phyloP scores from a whole-genome alignment of 2,797 vertebrate species.

The Gymnothorax reevesii region DNA sequence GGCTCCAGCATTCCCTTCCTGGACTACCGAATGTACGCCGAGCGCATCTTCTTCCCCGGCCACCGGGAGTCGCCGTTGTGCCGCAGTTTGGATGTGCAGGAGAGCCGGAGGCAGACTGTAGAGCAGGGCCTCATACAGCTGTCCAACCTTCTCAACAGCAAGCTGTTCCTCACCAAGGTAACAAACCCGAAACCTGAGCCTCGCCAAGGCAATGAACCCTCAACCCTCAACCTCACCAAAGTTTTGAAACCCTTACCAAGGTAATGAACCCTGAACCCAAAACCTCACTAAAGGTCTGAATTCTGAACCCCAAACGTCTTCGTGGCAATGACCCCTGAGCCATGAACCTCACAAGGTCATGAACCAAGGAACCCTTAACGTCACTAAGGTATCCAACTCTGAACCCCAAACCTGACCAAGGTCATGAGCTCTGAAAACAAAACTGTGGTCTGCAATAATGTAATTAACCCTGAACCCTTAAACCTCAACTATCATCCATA shows the following conservation, averaged over 20 bases:
- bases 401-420: background rate
- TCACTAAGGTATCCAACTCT: background rate
- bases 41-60: conserved; percentile 96
- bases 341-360: no score
- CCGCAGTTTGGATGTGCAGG: conserved; percentile 87
- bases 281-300: background rate
- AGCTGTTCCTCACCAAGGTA: conserved; percentile 95
- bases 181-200: background rate
- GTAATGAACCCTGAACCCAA: background rate
- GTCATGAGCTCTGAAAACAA: background rate
- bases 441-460: no score
- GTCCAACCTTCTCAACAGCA: conserved; percentile 96
- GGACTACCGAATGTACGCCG: conserved; percentile 89
- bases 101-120: conserved; percentile 87
- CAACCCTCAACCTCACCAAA: background rate
- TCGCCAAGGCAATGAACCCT: conserved; percentile 75
- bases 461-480: background rate
- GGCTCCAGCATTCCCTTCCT: conserved; percentile 94
- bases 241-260: background rate
- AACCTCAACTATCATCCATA: background rate
- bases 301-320: background rate
- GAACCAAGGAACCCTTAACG: background rate
- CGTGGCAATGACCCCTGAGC: background rate
- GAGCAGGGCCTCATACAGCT: conserved; percentile 93
- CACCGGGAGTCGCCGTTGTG: conserved; percentile 90